A percentile compares a stretch with the other conserved stretches of the same genome.
These are phyloP conservation scores for Lepidochrysops patricia DNA, from an alignment of 2,888 invertebrate species.

Conservation along the genomic window DNA sequence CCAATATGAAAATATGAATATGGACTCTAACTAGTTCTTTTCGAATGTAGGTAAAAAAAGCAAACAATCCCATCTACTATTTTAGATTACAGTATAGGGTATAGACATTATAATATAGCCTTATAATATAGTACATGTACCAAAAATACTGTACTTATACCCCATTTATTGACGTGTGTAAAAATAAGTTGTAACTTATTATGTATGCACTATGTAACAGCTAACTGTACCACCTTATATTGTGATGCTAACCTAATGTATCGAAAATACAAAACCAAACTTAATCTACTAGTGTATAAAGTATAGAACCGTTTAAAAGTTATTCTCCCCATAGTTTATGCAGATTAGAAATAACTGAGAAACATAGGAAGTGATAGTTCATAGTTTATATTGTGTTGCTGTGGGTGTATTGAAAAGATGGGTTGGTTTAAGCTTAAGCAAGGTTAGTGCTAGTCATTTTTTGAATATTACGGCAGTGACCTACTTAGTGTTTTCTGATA, in stretches of 20 bases:
- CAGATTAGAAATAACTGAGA: slow-evolving; percentile 15
- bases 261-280: background rate
- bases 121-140: no score
- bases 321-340: slow-evolving; percentile 17
- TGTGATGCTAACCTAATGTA: slow-evolving; percentile 17
- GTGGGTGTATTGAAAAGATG: slow-evolving; percentile 30
- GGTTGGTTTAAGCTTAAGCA: slow-evolving; percentile 22
- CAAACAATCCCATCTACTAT: no score
- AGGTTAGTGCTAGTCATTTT: slow-evolving; percentile 26
- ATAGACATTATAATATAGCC: no score
- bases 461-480: no score
- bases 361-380: slow-evolving; percentile 37
- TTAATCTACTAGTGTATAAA: background rate
- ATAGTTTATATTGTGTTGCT: slow-evolving; percentile 10
- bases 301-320: background rate
- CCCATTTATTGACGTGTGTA: slow-evolving; percentile 31
- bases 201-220: slow-evolving; percentile 47
- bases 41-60: no score
- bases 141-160: background rate
- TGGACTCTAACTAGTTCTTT: no score
- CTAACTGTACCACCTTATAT: slow-evolving; percentile 59
- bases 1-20: no score
- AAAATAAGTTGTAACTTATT: slow-evolving; percentile 47
- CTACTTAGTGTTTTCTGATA: no score
- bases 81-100: no score